These are phyloP conservation scores for Kryptolebias ocellatus DNA, from an alignment of 2,797 vertebrate species.

Conservation along the genomic window DNA sequence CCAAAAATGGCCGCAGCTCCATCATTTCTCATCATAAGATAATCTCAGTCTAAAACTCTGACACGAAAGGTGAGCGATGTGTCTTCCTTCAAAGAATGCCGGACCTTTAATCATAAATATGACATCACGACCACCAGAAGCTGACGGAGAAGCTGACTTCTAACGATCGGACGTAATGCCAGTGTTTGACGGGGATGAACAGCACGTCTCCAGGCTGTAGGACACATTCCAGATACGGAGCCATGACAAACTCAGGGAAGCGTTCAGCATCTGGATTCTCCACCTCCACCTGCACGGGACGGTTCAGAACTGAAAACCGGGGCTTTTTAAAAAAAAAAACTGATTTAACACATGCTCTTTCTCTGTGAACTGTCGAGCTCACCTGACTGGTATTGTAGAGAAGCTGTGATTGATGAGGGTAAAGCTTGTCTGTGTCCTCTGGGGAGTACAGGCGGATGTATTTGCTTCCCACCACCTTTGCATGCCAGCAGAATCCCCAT, in stretches of 20 bases:
- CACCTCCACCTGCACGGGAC: conserved; percentile 87
- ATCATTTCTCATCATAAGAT: no score
- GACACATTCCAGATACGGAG: conserved; percentile 87
- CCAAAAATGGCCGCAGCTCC: no score
- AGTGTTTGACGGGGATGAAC: conserved; percentile 91
- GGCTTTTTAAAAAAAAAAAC: conserved; percentile 36
- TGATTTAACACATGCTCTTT: conserved; percentile 12
- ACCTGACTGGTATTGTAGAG: conserved; percentile 99
- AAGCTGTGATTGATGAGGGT: conserved; percentile 91
- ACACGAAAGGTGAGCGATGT: no score
- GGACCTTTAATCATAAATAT: neutral
- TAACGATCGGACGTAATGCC: conserved; percentile 93
- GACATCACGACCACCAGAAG: conserved; percentile 95
- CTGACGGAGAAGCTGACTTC: conserved; percentile 96
- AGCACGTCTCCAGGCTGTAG: conserved; percentile 90
- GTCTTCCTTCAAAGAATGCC: no score
- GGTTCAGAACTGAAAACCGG: conserved; percentile 38
- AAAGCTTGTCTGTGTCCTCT: conserved; percentile 87
- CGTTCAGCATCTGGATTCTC: conserved; percentile 86
- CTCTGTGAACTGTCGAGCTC: conserved; percentile 47
- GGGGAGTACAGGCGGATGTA: conserved; percentile 92
- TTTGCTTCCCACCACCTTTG: conserved; percentile 92
- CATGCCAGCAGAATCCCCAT: conserved; percentile 19
- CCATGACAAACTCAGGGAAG: conserved; percentile 88
- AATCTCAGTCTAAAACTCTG: no score